Base-by-base conservation (phyloP, 1,140 invertebrate genomes). In the Drosophila bocqueti region DNA sequence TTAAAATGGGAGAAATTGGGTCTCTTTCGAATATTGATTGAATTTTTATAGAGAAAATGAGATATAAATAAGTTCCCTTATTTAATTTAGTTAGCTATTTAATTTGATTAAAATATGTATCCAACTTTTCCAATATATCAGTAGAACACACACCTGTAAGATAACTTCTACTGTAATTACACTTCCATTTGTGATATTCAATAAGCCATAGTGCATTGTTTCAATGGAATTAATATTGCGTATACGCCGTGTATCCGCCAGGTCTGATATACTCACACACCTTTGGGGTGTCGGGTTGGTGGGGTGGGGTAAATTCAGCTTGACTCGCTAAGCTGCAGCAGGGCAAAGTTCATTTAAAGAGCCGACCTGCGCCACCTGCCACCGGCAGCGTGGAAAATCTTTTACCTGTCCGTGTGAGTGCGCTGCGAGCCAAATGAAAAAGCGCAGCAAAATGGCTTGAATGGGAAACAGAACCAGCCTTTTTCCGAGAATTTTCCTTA, bases 261-360 rank as follows among this genome's bases (percentile, higher is more conserved):
- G 21, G 54, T 26, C 61, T 21, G 18, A 66, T 76, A 59, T 76
- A 24, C 63, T 47, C 62, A 24, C 55, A 59, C 34, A 31, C 21
- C 15, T 10, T 31, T 9, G 8, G 18, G 18, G 18, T 38, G 34
- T 16, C 18, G 11, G 15, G 10, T 73, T 31, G 40, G 55, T 16
- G 67, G 66, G 34, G 43, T 38, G 36, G 13, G 31, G 26, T 18
- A 59, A 50, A 21, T 59, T 66, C 61, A 43, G 54, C 74, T 31
- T 60, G 72, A 66, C 72, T 76, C 54, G 74, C 74, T 76, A 76
- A 76, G 74, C 62, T 59, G 47, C 55, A 54, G 54, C 55, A 43
- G 73, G 55, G 62, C 73, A 76, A 76, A 76, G 72, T 76, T 76
- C 74, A 76, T 76, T 76, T 76, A 58, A 76, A 76, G 69, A 55